Evolutionary conservation across 2,888 invertebrate genomes (phyloP), one percentile per base, ranked within the genome.

Genomic region (Sphaerophoria taeniata): DNA sequence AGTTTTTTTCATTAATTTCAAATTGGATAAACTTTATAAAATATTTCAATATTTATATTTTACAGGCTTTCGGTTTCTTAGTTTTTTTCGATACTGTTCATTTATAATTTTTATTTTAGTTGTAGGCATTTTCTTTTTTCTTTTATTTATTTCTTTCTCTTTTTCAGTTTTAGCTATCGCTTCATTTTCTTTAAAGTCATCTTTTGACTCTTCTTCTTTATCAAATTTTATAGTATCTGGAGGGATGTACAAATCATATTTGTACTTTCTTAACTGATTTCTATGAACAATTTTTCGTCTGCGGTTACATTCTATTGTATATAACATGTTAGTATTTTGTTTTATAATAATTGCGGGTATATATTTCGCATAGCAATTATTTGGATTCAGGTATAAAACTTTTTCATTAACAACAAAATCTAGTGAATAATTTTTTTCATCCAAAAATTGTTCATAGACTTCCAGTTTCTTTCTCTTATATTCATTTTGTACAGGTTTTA

Each of bases 371-470:
- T 49, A 16, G 16, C 49, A 49, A 5, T 49, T 49, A 6, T 49
- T 7, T 14, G 49, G 49, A 16, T 16, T 49, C 5, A 49, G 2
- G 5, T 49, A 49, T 2, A 49, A 12, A 49, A 49, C 49, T 49
- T 14, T 49, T 49, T 49, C 6, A 49, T 49, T 49, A 45, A 45
- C 45, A 47, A 14, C 11, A n/a, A 11, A 47, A 47, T 5, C n/a
- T 47, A 47, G 6, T 47, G 47, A 14, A 12, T 47, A 4, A 47
- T 51, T 51, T 51, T 31, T 51, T 4, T 2, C 7, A 24, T 11
- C 24, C 24, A 51, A 51, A 51, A 51, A 51, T 51, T 51, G 51
- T 51, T 51, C 51, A 51, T 51, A 51, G 51, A 31, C 31, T 51
- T 51, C 51, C 31, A 51, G 51, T 51, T 51, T 51, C 51, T 51